Percentiles rank a stretch among this genome's conserved stretches.
These are phyloP conservation scores for Diplogasteroides magnus DNA, from an alignment of 1,140 invertebrate genomes.

Conservation along the genomic window DNA sequence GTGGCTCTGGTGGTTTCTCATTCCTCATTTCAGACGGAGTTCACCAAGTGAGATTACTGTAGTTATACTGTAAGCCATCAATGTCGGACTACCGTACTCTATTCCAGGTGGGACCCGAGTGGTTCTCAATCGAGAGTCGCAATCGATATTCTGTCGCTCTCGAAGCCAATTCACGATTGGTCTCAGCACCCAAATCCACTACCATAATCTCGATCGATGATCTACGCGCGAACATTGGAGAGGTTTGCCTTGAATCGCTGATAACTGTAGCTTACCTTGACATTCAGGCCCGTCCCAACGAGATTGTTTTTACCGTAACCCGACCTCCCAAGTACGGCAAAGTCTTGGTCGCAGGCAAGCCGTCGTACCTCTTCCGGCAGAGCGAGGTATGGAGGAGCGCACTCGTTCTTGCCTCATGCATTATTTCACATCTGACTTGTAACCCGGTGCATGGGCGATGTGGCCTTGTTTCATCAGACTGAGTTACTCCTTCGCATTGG, in stretches of 20 bases:
- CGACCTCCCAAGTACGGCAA: constrained; percentile 40
- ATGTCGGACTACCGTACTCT: neutral
- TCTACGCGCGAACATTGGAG: constrained; percentile 36
- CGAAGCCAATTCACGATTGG: constrained; percentile 43
- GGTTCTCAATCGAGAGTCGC: constrained; percentile 39
- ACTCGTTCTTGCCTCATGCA: too few species aligned
- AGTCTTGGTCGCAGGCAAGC: constrained; percentile 28
- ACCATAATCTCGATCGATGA: constrained; percentile 42
- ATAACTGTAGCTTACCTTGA: too few species aligned
- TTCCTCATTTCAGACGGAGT: constrained; percentile 50
- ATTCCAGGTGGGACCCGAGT: constrained; percentile 45
- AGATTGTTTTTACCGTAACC: constrained; percentile 44
- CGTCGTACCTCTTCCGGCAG: constrained; percentile 41
- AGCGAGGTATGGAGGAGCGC: constrained; percentile 31
- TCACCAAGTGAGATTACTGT: constrained; percentile 9
- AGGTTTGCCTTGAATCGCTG: too few species aligned
- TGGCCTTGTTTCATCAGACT: too few species aligned
- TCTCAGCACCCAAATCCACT: constrained; percentile 38
- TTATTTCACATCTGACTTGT: too few species aligned
- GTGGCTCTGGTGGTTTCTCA: constrained; percentile 38
- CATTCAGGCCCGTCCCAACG: constrained; percentile 26
- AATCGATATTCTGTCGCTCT: constrained; percentile 25
- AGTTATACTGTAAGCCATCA: neutral
- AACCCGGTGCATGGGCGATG: too few species aligned
- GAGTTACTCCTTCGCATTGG: too few species aligned